Conservation (phyloP, 2,888 invertebrate species). For the Odontomyia ornata region DNA sequence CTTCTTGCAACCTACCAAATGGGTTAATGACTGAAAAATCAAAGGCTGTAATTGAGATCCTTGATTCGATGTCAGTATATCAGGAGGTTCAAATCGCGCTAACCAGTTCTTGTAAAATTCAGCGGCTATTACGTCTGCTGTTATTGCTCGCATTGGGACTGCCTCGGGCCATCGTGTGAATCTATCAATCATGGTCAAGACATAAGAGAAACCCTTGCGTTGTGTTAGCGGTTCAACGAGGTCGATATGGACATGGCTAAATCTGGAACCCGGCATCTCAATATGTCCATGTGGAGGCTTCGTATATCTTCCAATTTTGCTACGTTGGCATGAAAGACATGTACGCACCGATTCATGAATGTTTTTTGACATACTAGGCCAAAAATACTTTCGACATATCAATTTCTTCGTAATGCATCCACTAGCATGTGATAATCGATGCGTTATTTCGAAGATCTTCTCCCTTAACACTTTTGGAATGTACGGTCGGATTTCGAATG, state of each 20-base stretch:
- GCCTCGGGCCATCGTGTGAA: slow-evolving; percentile 54
- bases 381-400: slow-evolving; percentile 36
- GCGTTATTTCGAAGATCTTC: slow-evolving; percentile 46
- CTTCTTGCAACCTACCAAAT: slow-evolving; percentile 54
- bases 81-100: slow-evolving; percentile 60
- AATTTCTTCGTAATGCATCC: slow-evolving; percentile 37
- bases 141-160: slow-evolving; percentile 52
- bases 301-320: slow-evolving; percentile 1
- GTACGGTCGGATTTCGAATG: slow-evolving; percentile 46
- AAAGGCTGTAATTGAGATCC: slow-evolving; percentile 59
- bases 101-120: slow-evolving; percentile 61
- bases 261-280: neutral
- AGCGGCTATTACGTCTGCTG: slow-evolving; percentile 54
- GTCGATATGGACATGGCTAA: slow-evolving; percentile 62
- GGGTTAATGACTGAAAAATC: slow-evolving; percentile 55
- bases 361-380: slow-evolving; percentile 44
- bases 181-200: slow-evolving; percentile 55
- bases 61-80: slow-evolving; percentile 59
- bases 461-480: slow-evolving; percentile 47
- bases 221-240: slow-evolving; percentile 61
- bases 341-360: neutral
- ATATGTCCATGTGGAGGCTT: neutral
- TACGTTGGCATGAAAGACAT: slow-evolving; percentile 17
- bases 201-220: slow-evolving; percentile 54
- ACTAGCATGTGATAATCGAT: slow-evolving; percentile 48